Conservation (phyloP, 2,888 invertebrate genomes). For the Aphidius colemani region DNA sequence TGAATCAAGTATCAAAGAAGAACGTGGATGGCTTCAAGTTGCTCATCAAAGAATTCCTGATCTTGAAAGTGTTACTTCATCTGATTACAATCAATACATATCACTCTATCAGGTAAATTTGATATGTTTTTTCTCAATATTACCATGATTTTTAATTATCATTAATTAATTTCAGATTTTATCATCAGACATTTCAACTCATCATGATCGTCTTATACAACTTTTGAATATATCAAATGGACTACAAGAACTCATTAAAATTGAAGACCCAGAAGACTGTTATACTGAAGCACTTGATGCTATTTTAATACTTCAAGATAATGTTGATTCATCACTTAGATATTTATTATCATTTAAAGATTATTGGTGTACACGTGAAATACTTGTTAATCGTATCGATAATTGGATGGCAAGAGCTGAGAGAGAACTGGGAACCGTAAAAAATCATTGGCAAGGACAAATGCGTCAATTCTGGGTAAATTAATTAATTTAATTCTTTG, state of each 20-base stretch:
- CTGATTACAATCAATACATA: slow-evolving; percentile 83
- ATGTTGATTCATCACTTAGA: slow-evolving; percentile 74
- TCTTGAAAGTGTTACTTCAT: slow-evolving; percentile 77
- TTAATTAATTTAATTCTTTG: slow-evolving; percentile 28
- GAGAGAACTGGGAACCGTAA: slow-evolving; percentile 70
- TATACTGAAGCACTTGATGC: slow-evolving; percentile 76
- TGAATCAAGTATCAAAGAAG: slow-evolving; percentile 82
- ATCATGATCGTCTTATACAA: slow-evolving; percentile 78
- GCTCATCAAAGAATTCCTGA: slow-evolving; percentile 85
- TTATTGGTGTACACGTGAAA: slow-evolving; percentile 77
- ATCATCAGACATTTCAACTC: slow-evolving; percentile 78
- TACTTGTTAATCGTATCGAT: slow-evolving; percentile 74
- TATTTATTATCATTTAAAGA: slow-evolving; percentile 77
- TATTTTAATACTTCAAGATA: slow-evolving; percentile 74
- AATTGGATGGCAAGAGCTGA: slow-evolving; percentile 78
- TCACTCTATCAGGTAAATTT: slow-evolving; percentile 70
- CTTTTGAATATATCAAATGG: slow-evolving; percentile 74
- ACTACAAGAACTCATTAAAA: slow-evolving; percentile 75
- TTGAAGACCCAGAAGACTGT: slow-evolving; percentile 75
- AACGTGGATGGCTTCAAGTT: slow-evolving; percentile 81
- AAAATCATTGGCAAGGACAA: slow-evolving; percentile 70
- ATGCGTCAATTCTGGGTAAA: slow-evolving; percentile 81
- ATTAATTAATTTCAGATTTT: slow-evolving; percentile 64
- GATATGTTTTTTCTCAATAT: background rate
- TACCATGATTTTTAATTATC: slow-evolving; percentile 6